phyloP scores from a whole-genome alignment of 2,797 vertebrate species.

The Gorsachius magnificus region DNA sequence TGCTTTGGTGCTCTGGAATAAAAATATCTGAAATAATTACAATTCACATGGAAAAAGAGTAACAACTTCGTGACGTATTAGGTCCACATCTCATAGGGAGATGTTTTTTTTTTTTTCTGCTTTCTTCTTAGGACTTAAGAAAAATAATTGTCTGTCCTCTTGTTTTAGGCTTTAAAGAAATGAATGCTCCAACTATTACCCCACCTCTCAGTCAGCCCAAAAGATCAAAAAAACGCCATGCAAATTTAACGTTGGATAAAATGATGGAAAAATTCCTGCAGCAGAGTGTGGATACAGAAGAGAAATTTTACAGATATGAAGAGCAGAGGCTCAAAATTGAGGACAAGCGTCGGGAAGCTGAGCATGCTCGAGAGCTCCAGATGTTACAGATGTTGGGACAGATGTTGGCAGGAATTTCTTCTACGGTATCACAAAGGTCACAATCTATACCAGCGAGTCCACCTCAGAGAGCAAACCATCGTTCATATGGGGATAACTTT shows the following conservation, averaged over 20 bases:
- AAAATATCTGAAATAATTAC: background rate
- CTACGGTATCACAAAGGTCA: constrained; percentile 68
- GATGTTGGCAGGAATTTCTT: constrained; percentile 86
- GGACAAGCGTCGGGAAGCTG: constrained; percentile 85
- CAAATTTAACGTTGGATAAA: constrained; percentile 87
- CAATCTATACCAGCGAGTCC: constrained; percentile 65
- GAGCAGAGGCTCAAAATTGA: constrained; percentile 88
- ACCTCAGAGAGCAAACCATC: constrained; percentile 70
- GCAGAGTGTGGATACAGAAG: constrained; percentile 88
- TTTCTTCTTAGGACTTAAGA: background rate
- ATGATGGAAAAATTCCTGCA: constrained; percentile 92
- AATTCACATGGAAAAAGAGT: background rate
- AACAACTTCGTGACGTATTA: background rate
- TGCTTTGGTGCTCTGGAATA: background rate
- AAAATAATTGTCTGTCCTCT: constrained; percentile 17
- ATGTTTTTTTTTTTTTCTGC: background rate
- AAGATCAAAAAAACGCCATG: constrained; percentile 82
- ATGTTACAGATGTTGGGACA: constrained; percentile 93
- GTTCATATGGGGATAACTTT: constrained; percentile 65
- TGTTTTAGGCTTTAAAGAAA: constrained; percentile 73
- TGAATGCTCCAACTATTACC: constrained; percentile 70
- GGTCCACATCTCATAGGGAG: background rate
- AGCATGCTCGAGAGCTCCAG: constrained; percentile 87
- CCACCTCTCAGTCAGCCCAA: constrained; percentile 77
- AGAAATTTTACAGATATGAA: constrained; percentile 88